Base-by-base conservation (phyloP, 2,888 invertebrate genomes). In the Gastracanthus pulcherrimus region DNA sequence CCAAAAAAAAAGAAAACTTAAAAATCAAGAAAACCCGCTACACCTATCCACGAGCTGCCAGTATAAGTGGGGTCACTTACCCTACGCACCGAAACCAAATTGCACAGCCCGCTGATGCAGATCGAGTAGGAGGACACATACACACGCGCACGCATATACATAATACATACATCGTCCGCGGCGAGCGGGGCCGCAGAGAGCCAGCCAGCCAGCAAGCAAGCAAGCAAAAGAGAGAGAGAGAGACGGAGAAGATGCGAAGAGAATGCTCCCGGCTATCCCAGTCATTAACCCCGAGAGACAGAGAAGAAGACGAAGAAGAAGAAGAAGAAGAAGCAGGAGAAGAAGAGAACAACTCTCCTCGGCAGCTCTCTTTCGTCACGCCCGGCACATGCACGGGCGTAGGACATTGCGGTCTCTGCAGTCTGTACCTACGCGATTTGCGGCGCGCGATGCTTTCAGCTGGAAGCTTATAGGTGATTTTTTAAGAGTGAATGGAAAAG, bases 191-290 rank as follows among this genome's bases (percentile, higher is more conserved):
- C n/a, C n/a, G n/a, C n/a, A n/a, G n/a, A 11, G 55, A 55, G 55
- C 26, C 23, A 0, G 13, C 45, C n/a, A 31, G 16, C 34, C 60
- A 29, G n/a, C n/a, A n/a, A n/a, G n/a, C n/a, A n/a, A n/a, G n/a
- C n/a, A n/a, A n/a, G n/a, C n/a, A 60, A 36, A 64, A 7, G 26
- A 45, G 81, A 66, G 29, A 76, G 55, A 71, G 31, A 66, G 48
- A 19, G 78, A 71, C n/a, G 69, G 62, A 34, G 66, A 60, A 29
- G 26, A 67, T 41, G 34, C 19, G n/a, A 26, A 48, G 69, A 74
- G 69, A 69, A 79, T 67, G 72, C 72, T 74, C 79, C 67, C 72
- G 72, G 72, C 79, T 67, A 60, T 71, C 62, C 78, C 78, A 79
- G 79, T 79, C 79, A 74, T 74, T 79, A 79, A 79, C 79, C 79